Conservation (phyloP, 2,888 invertebrate genomes). For the Cephus runcator region DNA sequence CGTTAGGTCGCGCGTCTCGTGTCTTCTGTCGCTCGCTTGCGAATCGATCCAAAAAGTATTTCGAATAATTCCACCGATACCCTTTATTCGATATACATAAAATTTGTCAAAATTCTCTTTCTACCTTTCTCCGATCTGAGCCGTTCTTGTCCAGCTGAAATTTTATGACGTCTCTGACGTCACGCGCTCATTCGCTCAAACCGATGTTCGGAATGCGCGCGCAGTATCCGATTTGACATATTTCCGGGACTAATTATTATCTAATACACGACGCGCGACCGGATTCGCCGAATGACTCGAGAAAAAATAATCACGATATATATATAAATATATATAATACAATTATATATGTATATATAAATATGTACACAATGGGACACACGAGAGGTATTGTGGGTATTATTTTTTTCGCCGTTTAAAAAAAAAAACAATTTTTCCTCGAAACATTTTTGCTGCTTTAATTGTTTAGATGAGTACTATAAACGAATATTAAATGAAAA, state of each 20-base stretch:
- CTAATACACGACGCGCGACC: background rate
- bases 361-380: background rate
- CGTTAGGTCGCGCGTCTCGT: background rate
- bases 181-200: background rate
- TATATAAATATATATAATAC: background rate
- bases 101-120: background rate
- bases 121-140: background rate
- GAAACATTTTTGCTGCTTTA: constrained; percentile 59
- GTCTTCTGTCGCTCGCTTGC: background rate
- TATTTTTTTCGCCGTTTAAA: constrained; percentile 29
- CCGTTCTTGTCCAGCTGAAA: background rate
- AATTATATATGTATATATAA: background rate
- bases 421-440: constrained; percentile 39
- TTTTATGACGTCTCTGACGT: background rate
- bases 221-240: background rate
- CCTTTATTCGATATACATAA: background rate
- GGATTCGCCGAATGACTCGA: background rate
- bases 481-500: constrained; percentile 23
- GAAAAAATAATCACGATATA: background rate
- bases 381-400: background rate
- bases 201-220: background rate
- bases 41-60: background rate
- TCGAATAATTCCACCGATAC: background rate
- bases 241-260: background rate
- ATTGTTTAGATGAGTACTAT: constrained; percentile 62